Conservation (phyloP, 2,113 vertebrate species). For the Narcine bancroftii region DNA sequence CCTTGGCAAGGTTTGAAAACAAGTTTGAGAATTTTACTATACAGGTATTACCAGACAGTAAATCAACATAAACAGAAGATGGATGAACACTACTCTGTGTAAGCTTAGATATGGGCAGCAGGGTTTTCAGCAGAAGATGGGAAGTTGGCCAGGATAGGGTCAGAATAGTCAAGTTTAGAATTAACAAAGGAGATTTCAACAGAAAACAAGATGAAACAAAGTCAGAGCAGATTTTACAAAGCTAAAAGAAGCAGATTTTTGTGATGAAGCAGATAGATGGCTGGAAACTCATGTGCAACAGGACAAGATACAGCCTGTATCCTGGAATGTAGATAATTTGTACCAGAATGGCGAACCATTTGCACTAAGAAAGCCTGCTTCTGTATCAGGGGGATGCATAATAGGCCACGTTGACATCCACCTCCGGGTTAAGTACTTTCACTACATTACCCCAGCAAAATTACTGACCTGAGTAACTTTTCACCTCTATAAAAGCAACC, state of each 20-base stretch:
- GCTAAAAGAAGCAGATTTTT: background rate
- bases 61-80: background rate
- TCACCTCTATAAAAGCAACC: background rate
- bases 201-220: background rate
- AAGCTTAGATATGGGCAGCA: background rate
- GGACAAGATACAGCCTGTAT: background rate
- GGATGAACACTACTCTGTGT: background rate
- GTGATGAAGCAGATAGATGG: background rate
- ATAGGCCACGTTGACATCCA: too few relatives aligned
- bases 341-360: background rate
- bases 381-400: background rate
- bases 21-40: background rate
- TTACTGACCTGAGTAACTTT: slow-evolving; percentile 20
- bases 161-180: background rate
- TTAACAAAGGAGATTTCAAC: background rate
- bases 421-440: too few relatives aligned
- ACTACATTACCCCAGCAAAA: background rate
- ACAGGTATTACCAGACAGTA: background rate
- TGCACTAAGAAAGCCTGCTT: background rate
- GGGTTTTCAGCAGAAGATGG: background rate
- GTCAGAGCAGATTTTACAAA: background rate
- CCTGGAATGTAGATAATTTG: background rate
- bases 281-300: background rate
- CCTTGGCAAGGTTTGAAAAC: background rate
- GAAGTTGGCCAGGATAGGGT: background rate